These are phyloP conservation scores for Phrixothrix hirtus DNA, from an alignment of 2,888 invertebrate species.

Conservation along the genomic window DNA sequence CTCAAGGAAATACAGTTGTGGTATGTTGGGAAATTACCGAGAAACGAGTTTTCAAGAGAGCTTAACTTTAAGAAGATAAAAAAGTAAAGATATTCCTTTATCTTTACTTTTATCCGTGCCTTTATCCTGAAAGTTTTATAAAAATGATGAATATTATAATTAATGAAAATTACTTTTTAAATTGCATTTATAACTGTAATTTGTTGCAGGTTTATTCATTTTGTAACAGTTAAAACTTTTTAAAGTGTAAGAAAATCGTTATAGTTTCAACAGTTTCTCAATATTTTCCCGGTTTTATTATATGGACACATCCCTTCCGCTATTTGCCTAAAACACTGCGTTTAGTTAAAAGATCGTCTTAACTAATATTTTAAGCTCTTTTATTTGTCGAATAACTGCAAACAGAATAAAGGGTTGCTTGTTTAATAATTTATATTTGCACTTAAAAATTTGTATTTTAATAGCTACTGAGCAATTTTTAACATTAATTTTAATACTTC, in stretches of 20 bases:
- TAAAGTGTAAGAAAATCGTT: slow-evolving; percentile 10
- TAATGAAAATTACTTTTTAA: slow-evolving; percentile 33
- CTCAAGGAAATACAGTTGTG: slow-evolving; percentile 45
- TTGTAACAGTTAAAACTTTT: slow-evolving; percentile 20
- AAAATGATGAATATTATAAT: slow-evolving; percentile 33
- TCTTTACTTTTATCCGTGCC: slow-evolving; percentile 26
- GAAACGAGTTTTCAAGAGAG: slow-evolving; percentile 45
- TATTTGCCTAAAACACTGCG: too few species aligned
- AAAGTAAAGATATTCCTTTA: slow-evolving; percentile 29
- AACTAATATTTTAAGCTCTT: too few species aligned
- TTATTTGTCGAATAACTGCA: too few species aligned
- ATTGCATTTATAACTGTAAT: slow-evolving; percentile 28
- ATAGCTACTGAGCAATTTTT: too few species aligned
- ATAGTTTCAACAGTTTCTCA: too few species aligned
- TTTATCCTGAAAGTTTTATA: slow-evolving; percentile 19
- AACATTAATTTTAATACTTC: too few species aligned
- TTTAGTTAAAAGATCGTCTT: too few species aligned
- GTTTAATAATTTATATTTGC: too few species aligned
- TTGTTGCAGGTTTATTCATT: slow-evolving; percentile 25
- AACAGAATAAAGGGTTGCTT: too few species aligned
- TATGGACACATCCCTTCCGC: too few species aligned
- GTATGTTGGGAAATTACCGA: slow-evolving; percentile 46
- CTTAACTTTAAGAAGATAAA: slow-evolving; percentile 33
- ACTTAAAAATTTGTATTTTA: too few species aligned
- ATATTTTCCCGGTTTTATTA: too few species aligned